These are phyloP conservation scores for Mustela erminea DNA, from an alignment of 2,797 vertebrate genomes.

Conservation along the genomic window DNA sequence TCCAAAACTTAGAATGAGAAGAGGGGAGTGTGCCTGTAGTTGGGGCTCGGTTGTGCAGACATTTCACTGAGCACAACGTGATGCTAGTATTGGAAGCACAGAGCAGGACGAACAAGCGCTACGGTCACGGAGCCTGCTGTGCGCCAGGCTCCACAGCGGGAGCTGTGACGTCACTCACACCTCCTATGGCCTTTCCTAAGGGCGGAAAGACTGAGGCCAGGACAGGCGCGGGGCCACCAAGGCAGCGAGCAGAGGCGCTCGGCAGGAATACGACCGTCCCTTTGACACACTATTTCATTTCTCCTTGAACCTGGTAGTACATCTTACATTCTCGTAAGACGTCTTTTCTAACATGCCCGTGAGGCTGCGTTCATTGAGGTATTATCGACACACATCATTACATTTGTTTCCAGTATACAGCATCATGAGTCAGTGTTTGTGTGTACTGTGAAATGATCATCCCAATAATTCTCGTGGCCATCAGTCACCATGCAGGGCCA, in stretches of 20 bases:
- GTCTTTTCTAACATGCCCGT: neutral
- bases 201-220: neutral
- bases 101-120: fast-evolving
- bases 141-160: fast-evolving
- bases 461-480: neutral
- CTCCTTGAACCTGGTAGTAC: neutral
- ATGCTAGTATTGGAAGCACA: too few relatives aligned
- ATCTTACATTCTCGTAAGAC: neutral
- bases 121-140: fast-evolving
- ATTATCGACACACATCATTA: neutral
- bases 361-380: neutral
- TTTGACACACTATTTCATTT: neutral
- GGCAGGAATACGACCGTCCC: fast-evolving
- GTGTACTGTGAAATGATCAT: neutral
- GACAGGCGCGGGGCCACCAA: neutral
- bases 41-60: neutral
- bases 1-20: neutral
- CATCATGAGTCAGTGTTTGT: too few relatives aligned
- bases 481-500: neutral
- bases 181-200: too few relatives aligned
- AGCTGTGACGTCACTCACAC: fast-evolving
- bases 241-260: neutral
- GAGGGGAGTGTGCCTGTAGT: too few relatives aligned
- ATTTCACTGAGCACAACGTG: neutral
- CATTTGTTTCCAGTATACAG: neutral